Base-by-base conservation (phyloP, 1,140 invertebrate species). In the Agraylea sexmaculata region DNA sequence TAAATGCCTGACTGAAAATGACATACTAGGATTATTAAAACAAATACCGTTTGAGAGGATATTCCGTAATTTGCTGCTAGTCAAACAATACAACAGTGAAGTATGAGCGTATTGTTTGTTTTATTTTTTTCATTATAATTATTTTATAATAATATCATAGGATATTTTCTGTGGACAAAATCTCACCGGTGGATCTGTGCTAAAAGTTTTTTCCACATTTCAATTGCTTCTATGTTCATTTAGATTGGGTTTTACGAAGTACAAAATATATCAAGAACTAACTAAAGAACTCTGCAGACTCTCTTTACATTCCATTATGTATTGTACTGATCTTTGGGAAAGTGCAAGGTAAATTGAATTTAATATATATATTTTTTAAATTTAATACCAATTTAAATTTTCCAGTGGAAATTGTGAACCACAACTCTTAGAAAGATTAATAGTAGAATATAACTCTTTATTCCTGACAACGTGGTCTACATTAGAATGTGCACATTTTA, bases 281-380 rank as follows among this genome's bases (percentile, higher is more conserved):
- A 39, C 36, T 13, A 49, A 46, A 35, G 47, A 49, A 19, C 47
- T 49, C 2, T 49, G 47, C 30, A 27, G 47, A 10, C 37, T 49
- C 2, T 29, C 43, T 4, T 30, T 45, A 23, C 47, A 49, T 22
- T 37, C 36, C 23, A 37, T 49, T 17, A 45, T 45, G 40, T 49
- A 49, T 30, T 49, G 47, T 37, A 45, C 47, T 4, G 47, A 49
- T 21, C 19, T 49, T 13, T 49, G 47, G 47, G 47, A 49, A 25
- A 25, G 33, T 16, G 40, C 40, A n/a, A 49, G 36, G 47, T 49
- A 18, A n/a, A 25, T n/a, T 25, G 23, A 25, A 25, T 25, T 6
- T 25, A 25, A 7, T 25, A 7, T 7, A 25, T 25, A 25, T 25
- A 7, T 25, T 25, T 6, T 7, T 25, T 7, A 25, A 25, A 25